Conservation (phyloP, 2,888 invertebrate genomes). For the Drosophila conformis region DNA sequence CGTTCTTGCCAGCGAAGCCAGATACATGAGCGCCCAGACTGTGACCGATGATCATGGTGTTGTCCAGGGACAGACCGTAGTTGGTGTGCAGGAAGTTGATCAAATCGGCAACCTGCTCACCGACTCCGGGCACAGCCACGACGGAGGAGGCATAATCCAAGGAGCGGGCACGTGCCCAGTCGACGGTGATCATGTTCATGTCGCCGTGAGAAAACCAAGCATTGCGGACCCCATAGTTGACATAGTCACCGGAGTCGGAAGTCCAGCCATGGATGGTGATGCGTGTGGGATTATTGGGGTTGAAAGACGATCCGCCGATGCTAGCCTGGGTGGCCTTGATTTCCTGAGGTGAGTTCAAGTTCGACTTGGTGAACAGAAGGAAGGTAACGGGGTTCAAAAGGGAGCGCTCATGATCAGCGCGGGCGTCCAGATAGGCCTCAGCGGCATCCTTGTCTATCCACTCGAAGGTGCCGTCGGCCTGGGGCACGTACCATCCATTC, state of each 20-base stretch:
- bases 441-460: constrained; percentile 68
- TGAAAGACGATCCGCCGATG: constrained; percentile 61
- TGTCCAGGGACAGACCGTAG: constrained; percentile 85
- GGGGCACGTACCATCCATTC: constrained; percentile 74
- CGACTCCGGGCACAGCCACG: constrained; percentile 79
- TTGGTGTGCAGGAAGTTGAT: constrained; percentile 85
- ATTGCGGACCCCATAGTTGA: constrained; percentile 74
- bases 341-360: constrained; percentile 56
- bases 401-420: constrained; percentile 43
- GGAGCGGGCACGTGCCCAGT: constrained; percentile 87
- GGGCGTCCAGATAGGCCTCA: constrained; percentile 63
- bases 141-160: constrained; percentile 87
- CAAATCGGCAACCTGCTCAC: constrained; percentile 73
- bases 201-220: constrained; percentile 87
- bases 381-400: constrained; percentile 68
- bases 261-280: constrained; percentile 86
- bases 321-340: constrained; percentile 55
- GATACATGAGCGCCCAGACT: constrained; percentile 88
- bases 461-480: constrained; percentile 65
- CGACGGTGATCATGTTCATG: constrained; percentile 87
- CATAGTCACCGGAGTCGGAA: constrained; percentile 82
- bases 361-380: constrained; percentile 75
- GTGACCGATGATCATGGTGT: constrained; percentile 86
- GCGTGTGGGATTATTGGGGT: constrained; percentile 70
- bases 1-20: constrained; percentile 87